Evolutionary conservation across 2,113 vertebrate species (phyloP).

Genomic region (Benthochromis sp.): DNA sequence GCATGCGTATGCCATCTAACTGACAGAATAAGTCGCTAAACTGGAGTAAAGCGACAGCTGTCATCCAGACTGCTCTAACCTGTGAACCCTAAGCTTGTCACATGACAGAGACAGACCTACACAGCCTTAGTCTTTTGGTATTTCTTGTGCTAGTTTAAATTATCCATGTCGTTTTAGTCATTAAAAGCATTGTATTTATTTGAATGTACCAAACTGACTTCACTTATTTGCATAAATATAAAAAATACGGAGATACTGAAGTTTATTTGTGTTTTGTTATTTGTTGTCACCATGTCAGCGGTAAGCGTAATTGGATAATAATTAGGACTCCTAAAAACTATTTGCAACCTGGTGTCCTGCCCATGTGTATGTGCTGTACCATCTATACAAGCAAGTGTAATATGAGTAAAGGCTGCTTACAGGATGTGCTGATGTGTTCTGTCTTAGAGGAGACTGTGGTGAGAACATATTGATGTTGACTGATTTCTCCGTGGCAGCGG

Average conservation of each 20-base stretch:
- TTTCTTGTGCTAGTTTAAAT: not conserved
- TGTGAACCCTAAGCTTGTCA: constrained; percentile 82
- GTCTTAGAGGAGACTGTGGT: constrained; percentile 7
- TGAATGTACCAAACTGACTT: not conserved
- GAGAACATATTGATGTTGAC: constrained; percentile 48
- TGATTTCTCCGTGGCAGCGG: constrained; percentile 28
- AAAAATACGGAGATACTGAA: not conserved
- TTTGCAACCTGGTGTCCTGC: not conserved
- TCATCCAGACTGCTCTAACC: constrained; percentile 71
- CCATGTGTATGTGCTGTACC: not conserved
- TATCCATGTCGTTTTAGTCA: not conserved
- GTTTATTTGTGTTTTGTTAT: not conserved
- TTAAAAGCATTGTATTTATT: not conserved
- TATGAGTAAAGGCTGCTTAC: constrained; percentile 20
- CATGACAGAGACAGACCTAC: constrained; percentile 68
- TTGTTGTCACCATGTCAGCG: not conserved
- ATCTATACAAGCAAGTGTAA: constrained; percentile 19
- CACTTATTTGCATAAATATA: not conserved
- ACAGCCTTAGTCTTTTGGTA: not conserved
- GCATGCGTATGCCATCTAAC: constrained; percentile 83
- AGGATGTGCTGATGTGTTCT: constrained; percentile 42
- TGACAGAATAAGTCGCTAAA: constrained; percentile 72
- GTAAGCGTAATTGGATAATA: not conserved
- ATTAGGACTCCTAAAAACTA: not conserved
- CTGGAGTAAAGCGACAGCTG: constrained; percentile 67